phyloP scores from a whole-genome alignment of 2,888 invertebrate species.

The Drosophila peninsularis region DNA sequence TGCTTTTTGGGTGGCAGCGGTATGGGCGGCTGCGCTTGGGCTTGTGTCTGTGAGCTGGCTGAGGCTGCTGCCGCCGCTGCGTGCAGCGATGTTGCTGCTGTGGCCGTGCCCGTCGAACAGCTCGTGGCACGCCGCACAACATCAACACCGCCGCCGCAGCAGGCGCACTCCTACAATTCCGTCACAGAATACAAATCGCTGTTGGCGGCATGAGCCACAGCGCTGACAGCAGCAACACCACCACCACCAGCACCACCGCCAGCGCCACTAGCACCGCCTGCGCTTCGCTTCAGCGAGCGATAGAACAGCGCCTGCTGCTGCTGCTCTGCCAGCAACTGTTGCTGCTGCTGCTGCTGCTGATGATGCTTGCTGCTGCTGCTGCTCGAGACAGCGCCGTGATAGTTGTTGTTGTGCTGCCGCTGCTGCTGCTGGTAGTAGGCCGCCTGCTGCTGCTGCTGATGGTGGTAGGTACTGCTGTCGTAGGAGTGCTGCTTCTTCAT shows the following conservation, averaged over 20 bases:
- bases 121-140: slow-evolving; percentile 82
- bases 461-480: slow-evolving; percentile 77
- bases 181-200: slow-evolving; percentile 91
- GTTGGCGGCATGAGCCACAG: slow-evolving; percentile 84
- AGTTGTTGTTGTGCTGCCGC: slow-evolving; percentile 75
- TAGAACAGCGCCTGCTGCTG: slow-evolving; percentile 82
- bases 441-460: slow-evolving; percentile 68
- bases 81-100: slow-evolving; percentile 77
- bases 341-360: slow-evolving; percentile 46
- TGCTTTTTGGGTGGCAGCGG: slow-evolving; percentile 77
- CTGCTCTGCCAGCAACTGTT: slow-evolving; percentile 61
- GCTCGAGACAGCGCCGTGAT: slow-evolving; percentile 47
- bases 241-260: slow-evolving; percentile 10
- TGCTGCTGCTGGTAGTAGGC: slow-evolving; percentile 59
- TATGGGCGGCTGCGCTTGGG: slow-evolving; percentile 61
- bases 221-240: slow-evolving; percentile 27
- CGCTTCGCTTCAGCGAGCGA: slow-evolving; percentile 85
- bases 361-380: slow-evolving; percentile 38
- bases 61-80: slow-evolving; percentile 75
- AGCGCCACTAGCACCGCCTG: slow-evolving; percentile 21
- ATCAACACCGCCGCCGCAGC: slow-evolving; percentile 85
- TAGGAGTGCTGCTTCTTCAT: slow-evolving; percentile 82
- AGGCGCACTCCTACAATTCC: slow-evolving; percentile 87
- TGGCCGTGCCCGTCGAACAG: slow-evolving; percentile 65
- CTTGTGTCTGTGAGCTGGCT: slow-evolving; percentile 55